Base-by-base conservation (phyloP, 2,797 vertebrate species). In the Benthosema pterotum region DNA sequence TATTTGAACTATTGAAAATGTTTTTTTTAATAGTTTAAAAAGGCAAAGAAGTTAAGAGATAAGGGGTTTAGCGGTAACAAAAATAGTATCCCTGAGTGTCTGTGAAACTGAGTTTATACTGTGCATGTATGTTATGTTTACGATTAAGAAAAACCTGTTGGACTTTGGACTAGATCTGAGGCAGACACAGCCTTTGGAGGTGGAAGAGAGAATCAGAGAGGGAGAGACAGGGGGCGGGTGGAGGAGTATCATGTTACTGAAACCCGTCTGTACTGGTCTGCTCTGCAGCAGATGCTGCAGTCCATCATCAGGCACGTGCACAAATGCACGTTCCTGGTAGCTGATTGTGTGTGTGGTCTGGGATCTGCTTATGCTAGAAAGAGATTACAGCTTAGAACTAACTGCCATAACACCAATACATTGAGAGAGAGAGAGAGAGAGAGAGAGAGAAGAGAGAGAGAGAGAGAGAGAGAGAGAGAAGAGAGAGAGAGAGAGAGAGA, bases 211-310 rank as follows among this genome's bases (percentile, higher is more conserved):
- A 0, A n/a, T 3, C 16, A 25, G 45, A 45, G 51, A 68, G 22
- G 22, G 60, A 63, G 18, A 65, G 59, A 49, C 14, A 17, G 47
- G 32, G 48, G 25, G 8, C 56, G 43, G 62, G 18, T 47, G 52
- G 45, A 3, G 57, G 19, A 28, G 62, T 73, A 71, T 90, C 84
- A 43, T 57, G 11, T 88, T 83, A 75, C 85, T 71, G 11, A 63
- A 67, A 50, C 72, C 65, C 62, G 38, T 69, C 84, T 78, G 52
- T 76, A 8, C 69, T 82, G 64, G 69, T 75, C 59, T 62, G 78
- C 71, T 69, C 87, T 85, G 84, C 87, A 87, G 83, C 32, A 52
- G 3, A 45, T 57, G 42, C 74, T 80, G 69, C 74, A 17, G 74
- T 83, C 81, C 6, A 15, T 82, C 78, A 73, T 43, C 45, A 11